These are phyloP conservation scores for Macrophya alboannulata DNA, from an alignment of 2,888 invertebrate genomes.

Conservation along the genomic window DNA sequence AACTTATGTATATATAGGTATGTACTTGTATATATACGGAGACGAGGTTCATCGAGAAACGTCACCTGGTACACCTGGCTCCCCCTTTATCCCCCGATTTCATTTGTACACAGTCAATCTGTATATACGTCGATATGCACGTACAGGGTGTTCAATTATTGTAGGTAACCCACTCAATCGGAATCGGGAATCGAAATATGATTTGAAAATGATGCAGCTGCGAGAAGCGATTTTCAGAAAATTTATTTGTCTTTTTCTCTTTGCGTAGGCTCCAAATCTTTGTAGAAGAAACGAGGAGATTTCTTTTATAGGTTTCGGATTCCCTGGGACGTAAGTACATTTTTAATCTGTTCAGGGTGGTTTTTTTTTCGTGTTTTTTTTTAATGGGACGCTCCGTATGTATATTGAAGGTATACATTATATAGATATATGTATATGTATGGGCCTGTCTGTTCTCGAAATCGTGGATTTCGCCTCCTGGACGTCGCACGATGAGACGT, in stretches of 20 bases:
- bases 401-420: background rate
- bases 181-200: background rate
- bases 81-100: background rate
- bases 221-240: too few relatives aligned
- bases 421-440: too few relatives aligned
- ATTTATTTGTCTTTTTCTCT: too few relatives aligned
- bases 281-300: too few relatives aligned
- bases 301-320: too few relatives aligned
- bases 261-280: too few relatives aligned
- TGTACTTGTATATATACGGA: background rate
- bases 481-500: background rate
- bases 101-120: background rate
- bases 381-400: background rate
- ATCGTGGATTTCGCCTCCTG: background rate
- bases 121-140: background rate
- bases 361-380: background rate
- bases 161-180: background rate
- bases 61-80: constrained; percentile 26
- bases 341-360: too few relatives aligned
- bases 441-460: background rate
- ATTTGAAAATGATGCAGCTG: too few relatives aligned
- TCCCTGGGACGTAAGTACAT: too few relatives aligned
- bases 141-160: background rate
- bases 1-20: background rate
- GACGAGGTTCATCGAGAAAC: constrained; percentile 32